These are phyloP conservation scores for Pseudocheirus occidentalis DNA, from an alignment of 2,797 vertebrate genomes.

Conservation along the genomic window DNA sequence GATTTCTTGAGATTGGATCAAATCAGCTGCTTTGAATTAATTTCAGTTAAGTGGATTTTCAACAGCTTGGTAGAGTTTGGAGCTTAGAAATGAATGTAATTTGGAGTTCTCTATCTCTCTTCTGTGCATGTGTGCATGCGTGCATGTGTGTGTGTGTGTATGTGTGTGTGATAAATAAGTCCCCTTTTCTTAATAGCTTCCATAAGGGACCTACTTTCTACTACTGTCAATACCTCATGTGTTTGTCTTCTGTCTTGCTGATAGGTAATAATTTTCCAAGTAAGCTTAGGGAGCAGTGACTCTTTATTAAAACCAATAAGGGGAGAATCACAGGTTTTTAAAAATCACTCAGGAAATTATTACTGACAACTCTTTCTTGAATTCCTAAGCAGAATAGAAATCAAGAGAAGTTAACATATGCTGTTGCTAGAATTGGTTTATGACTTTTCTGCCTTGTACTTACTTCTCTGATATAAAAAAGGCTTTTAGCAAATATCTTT, in stretches of 20 bases:
- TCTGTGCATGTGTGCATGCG: too few relatives aligned
- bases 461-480: neutral
- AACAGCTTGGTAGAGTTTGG: conserved; percentile 46
- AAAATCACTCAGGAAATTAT: conserved; percentile 82
- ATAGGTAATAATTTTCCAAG: conserved; percentile 86
- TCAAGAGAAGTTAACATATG: conserved; percentile 36
- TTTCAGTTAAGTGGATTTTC: conserved; percentile 51
- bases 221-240: conserved; percentile 82
- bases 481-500: neutral
- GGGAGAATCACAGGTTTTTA: conserved; percentile 77
- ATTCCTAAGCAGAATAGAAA: conserved; percentile 65
- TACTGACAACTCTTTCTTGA: conserved; percentile 76
- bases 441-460: neutral
- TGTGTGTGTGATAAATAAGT: conserved; percentile 36
- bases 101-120: conserved; percentile 26
- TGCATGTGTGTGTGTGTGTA: neutral
- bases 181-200: conserved; percentile 60
- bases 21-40: conserved; percentile 32
- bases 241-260: conserved; percentile 85
- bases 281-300: conserved; percentile 81
- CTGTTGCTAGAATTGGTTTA: neutral
- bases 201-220: conserved; percentile 69
- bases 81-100: conserved; percentile 66
- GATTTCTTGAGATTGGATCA: conserved; percentile 11
- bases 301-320: conserved; percentile 85